Conservation (phyloP, 2,113 vertebrate genomes). For the Bagarius yarrelli region DNA sequence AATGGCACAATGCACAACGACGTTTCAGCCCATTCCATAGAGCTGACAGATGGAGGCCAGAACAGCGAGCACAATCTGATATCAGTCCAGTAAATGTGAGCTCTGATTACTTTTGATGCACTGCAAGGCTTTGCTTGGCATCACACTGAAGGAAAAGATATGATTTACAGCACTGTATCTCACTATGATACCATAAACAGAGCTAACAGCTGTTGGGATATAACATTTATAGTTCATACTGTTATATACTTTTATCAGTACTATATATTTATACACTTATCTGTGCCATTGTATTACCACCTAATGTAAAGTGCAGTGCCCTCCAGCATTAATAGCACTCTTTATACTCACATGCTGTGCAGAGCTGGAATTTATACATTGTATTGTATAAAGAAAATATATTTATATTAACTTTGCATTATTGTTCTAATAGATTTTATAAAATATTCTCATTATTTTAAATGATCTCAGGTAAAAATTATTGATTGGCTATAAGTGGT, state of each 20-base stretch:
- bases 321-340: not conserved
- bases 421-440: not conserved
- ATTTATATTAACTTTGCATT: too few relatives aligned
- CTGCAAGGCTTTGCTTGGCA: conserved; percentile 4
- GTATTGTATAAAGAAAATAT: too few relatives aligned
- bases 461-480: too few relatives aligned
- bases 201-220: conserved; percentile 9
- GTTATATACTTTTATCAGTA: not conserved
- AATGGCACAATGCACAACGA: conserved; percentile 14
- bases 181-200: conserved; percentile 31
- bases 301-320: not conserved
- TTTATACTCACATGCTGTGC: not conserved
- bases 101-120: conserved; percentile 10
- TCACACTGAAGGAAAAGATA: not conserved
- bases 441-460: not conserved
- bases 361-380: too few relatives aligned
- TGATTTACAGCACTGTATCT: conserved; percentile 34
- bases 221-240: conserved; percentile 1
- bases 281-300: too few relatives aligned
- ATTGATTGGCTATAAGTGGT: too few relatives aligned
- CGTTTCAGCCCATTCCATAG: not conserved
- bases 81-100: not conserved
- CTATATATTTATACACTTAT: not conserved
- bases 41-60: conserved; percentile 11
- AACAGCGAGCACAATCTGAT: conserved; percentile 8